A percentile compares a stretch with the other conserved stretches of the same genome.
Evolutionary conservation across 1,140 invertebrate species (phyloP).

Genomic region (Limonius californicus): DNA sequence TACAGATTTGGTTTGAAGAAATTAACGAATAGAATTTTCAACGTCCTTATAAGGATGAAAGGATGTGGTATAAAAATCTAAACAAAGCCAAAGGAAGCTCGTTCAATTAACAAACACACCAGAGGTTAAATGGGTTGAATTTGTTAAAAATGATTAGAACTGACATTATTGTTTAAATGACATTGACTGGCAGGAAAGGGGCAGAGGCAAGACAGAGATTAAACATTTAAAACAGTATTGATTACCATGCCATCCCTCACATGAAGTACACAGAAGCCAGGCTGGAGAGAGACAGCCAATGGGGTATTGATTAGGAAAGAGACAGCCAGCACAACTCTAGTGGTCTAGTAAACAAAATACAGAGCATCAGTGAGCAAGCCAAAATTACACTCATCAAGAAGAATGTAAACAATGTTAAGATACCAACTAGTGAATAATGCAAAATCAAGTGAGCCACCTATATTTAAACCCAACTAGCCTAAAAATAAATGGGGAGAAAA

Average conservation of each 20-base stretch:
- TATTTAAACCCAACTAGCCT: neutral
- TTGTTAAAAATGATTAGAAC: too few species aligned
- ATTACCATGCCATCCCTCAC: neutral
- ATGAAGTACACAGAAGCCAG: neutral
- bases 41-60: too few species aligned
- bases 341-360: neutral
- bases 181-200: too few species aligned
- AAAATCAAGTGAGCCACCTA: neutral
- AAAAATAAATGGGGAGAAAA: neutral
- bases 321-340: neutral
- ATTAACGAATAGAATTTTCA: too few species aligned
- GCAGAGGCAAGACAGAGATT: too few species aligned
- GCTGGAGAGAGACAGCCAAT: neutral
- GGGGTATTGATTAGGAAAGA: conserved; percentile 3
- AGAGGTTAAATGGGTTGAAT: too few species aligned
- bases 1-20: too few species aligned
- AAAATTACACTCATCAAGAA: neutral
- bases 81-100: too few species aligned
- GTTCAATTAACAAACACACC: too few species aligned
- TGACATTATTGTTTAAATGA: too few species aligned
- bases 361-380: neutral
- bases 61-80: too few species aligned
- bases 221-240: neutral
- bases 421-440: conserved; percentile 6
- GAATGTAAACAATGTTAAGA: conserved; percentile 1